Evolutionary conservation across 2,888 invertebrate genomes (phyloP), one percentile per base, ranked within the genome.

Genomic region (Lasioglossum figueresi): DNA sequence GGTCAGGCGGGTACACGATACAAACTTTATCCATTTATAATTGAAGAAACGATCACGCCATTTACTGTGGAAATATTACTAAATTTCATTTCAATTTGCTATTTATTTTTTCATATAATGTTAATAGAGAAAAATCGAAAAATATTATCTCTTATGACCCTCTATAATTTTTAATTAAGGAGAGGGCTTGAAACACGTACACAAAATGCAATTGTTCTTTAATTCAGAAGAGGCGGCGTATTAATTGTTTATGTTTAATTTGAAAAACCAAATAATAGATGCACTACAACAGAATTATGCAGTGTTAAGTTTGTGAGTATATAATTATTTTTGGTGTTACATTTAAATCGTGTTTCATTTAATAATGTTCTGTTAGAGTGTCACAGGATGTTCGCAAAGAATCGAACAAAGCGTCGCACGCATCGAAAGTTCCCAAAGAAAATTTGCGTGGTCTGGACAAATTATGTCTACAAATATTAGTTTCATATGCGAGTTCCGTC

Each of bases 401-500:
- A 66, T 34, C 66, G 31, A 6, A 66, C n/a, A 56, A 56, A 56
- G 56, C n/a, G 12, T n/a, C n/a, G 3, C 34, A 4, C 1, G 16
- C 34, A 59, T 40, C 27, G 37, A 16, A 59, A 43, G 76, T 27
- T 48, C 48, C 34, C 14, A 23, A 48, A 59, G 63, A 84, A 71
- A 66, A 70, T 45, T 56, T 10, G 52, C 23, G n/a, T 48, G 59
- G n/a, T 70, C 31, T 27, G 84, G 31, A 40, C 73, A 72, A 84
- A 48, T 76, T 73, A 66, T 56, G n/a, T 68, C 40, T 52, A 37
- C 45, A 72, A 37, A 84, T 68, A 73, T 84, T 75, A 79, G 79
- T 71, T 76, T 71, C 71, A 48, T 70, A 52, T 40, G 40, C 34
- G 68, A 70, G 43, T 45, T 43, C 31, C 59, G 56, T 77, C 40